Evolutionary conservation across 1,140 invertebrate genomes (phyloP).

Genomic region (Elysia chlorotica): DNA sequence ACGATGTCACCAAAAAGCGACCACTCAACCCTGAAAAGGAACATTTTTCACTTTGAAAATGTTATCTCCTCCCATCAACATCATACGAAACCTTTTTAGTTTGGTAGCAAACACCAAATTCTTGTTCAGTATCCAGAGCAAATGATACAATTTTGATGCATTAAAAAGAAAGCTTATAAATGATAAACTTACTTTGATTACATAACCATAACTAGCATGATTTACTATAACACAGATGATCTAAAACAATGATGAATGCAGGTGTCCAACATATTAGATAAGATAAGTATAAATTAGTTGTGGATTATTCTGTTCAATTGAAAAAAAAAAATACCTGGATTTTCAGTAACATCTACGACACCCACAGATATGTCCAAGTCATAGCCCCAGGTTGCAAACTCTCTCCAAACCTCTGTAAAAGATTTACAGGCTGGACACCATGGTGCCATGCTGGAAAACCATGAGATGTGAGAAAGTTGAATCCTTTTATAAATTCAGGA

Average conservation of each 20-base stretch:
- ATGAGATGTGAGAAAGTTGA: no score
- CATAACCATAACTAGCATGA: neutral
- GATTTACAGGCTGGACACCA: conserved; percentile 98
- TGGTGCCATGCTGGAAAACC: conserved; percentile 95
- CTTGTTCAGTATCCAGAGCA: no score
- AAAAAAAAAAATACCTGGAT: conserved; percentile 58
- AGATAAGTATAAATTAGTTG: no score
- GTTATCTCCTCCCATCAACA: no score
- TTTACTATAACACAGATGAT: neutral
- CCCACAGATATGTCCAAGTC: conserved; percentile 85
- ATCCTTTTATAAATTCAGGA: no score
- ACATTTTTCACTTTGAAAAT: no score
- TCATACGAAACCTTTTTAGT: no score
- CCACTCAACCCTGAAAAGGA: conserved; percentile 86
- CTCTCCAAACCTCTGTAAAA: conserved; percentile 86
- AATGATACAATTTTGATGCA: no score
- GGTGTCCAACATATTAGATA: neutral
- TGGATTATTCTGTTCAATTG: no score
- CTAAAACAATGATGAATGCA: neutral
- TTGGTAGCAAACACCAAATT: no score
- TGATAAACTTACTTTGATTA: no score
- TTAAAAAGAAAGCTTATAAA: no score
- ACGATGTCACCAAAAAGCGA: conserved; percentile 96
- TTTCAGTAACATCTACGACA: conserved; percentile 86
- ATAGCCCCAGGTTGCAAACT: conserved; percentile 77